These are phyloP conservation scores for Lepisosteus oculatus DNA, from an alignment of 2,113 vertebrate genomes.

Conservation along the genomic window DNA sequence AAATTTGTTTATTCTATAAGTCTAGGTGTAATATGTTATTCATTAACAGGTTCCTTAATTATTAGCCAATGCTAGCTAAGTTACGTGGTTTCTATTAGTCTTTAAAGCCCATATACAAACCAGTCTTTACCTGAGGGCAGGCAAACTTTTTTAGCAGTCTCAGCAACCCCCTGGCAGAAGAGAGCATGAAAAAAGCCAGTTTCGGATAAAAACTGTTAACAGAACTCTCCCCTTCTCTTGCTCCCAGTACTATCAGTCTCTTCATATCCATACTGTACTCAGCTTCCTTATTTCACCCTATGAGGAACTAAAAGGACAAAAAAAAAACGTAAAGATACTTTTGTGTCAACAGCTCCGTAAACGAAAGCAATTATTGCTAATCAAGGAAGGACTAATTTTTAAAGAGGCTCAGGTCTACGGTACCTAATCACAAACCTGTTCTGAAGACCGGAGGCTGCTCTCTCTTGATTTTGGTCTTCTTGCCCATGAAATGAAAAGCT, in stretches of 20 bases:
- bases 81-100: background rate
- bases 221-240: background rate
- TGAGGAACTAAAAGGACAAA: conserved; percentile 19
- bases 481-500: no score
- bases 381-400: no score
- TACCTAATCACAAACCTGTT: no score
- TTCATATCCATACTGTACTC: background rate
- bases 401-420: no score
- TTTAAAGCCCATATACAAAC: background rate
- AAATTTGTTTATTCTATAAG: no score
- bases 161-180: background rate
- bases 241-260: background rate
- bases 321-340: background rate
- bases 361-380: no score
- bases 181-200: background rate
- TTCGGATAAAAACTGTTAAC: background rate
- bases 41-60: no score
- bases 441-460: no score
- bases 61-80: background rate
- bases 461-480: no score
- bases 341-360: background rate
- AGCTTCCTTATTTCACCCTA: conserved; percentile 17
- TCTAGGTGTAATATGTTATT: no score
- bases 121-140: background rate
- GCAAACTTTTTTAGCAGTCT: background rate